A percentile compares a stretch with the other conserved stretches of the same genome.
Conservation (phyloP, 2,797 vertebrate species). For the Propithecus perrieri region DNA sequence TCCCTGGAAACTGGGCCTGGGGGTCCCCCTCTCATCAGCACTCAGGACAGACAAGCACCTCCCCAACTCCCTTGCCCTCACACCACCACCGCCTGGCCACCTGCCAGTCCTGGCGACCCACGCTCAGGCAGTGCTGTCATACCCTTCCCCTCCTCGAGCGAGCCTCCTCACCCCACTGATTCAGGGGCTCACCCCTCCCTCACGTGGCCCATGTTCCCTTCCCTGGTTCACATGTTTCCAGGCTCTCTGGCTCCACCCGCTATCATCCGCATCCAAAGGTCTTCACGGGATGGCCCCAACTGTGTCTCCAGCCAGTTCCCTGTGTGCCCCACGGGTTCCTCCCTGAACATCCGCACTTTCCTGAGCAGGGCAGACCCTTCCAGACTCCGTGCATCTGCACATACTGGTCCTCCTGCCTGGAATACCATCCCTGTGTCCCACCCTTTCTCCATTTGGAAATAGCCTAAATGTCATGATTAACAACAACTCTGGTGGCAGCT, state of each 20-base stretch:
- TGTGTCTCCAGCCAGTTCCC: neutral
- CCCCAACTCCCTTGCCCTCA: neutral
- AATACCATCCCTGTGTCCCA: too few relatives aligned
- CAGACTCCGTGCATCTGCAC: too few relatives aligned
- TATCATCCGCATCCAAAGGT: neutral
- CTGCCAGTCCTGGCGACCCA: neutral
- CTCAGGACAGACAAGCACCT: too few relatives aligned
- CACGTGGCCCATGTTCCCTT: neutral
- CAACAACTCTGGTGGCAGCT: neutral
- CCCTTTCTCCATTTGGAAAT: neutral
- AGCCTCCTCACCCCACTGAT: neutral
- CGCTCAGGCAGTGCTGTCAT: neutral
- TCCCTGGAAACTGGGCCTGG: too few relatives aligned
- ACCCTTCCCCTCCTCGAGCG: neutral
- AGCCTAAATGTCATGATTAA: neutral
- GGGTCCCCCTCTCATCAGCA: too few relatives aligned
- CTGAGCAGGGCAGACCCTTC: neutral
- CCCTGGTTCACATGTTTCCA: neutral
- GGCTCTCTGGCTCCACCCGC: neutral
- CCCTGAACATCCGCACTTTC: neutral
- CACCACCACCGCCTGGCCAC: neutral
- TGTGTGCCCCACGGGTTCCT: rapidly evolving
- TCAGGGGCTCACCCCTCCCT: neutral
- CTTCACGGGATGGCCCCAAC: neutral
- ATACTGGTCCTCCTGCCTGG: neutral